Conservation (phyloP, 1,140 invertebrate genomes). For the Argopecten irradians region DNA sequence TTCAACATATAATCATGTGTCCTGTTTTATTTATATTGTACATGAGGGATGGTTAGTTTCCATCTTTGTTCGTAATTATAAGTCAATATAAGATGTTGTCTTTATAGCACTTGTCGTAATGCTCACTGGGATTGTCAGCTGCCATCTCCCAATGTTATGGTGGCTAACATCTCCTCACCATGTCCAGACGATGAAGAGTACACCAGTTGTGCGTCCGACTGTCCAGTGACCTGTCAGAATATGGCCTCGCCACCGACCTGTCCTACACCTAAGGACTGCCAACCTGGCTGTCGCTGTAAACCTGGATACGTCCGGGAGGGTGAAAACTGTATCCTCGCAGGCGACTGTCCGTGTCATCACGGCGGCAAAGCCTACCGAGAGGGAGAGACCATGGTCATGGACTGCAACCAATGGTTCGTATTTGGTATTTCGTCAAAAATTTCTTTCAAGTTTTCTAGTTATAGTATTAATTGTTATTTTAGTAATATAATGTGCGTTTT, state of each 20-base stretch:
- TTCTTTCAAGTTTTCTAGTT: neutral
- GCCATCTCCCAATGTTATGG: constrained; percentile 77
- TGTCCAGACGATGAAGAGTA: constrained; percentile 82
- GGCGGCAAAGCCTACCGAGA: constrained; percentile 87
- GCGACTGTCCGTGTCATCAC: constrained; percentile 91
- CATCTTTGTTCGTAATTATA: no score
- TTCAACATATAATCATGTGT: no score
- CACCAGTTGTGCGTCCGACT: constrained; percentile 84
- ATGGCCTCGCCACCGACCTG: constrained; percentile 82
- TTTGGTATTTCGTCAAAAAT: no score
- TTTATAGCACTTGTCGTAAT: constrained; percentile 84
- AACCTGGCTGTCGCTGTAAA: constrained; percentile 86
- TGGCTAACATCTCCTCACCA: constrained; percentile 27
- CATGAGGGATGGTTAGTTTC: no score
- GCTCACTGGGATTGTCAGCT: constrained; percentile 86
- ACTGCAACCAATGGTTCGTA: constrained; percentile 89
- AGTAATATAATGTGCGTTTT: neutral
- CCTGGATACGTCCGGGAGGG: constrained; percentile 81
- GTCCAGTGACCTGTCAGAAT: constrained; percentile 88
- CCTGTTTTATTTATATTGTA: no score
- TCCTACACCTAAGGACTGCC: constrained; percentile 78
- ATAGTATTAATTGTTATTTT: neutral
- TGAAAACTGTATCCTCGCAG: constrained; percentile 83
- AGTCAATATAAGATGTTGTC: constrained; percentile 33
- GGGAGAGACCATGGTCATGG: constrained; percentile 85